These are phyloP conservation scores for Lepidurus couesii DNA, from an alignment of 1,140 invertebrate genomes.

Conservation along the genomic window DNA sequence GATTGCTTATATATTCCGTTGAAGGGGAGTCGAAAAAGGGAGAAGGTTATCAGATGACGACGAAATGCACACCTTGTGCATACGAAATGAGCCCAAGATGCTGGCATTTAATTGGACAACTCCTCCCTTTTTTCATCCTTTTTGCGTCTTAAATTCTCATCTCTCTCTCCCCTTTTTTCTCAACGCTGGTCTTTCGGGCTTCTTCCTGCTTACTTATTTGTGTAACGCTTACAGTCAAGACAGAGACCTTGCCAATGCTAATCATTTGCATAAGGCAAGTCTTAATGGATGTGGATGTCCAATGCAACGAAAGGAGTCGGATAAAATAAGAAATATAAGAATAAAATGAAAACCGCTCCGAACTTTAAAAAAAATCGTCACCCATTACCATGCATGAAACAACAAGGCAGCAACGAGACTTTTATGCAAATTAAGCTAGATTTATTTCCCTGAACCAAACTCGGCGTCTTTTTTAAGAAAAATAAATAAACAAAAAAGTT, in stretches of 20 bases:
- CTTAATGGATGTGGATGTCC: neutral
- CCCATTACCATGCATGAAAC: neutral
- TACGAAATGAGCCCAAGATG: neutral
- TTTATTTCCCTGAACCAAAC: neutral
- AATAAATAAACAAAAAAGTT: slow-evolving; percentile 32
- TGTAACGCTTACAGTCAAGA: neutral
- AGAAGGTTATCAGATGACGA: neutral
- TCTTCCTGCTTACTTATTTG: slow-evolving; percentile 1
- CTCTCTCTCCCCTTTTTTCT: too few species aligned
- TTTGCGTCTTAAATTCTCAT: too few species aligned
- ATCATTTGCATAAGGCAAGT: slow-evolving; percentile 6
- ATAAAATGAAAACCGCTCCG: neutral
- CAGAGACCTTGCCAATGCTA: slow-evolving; percentile 6
- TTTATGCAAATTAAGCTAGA: slow-evolving; percentile 6
- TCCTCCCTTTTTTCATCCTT: neutral
- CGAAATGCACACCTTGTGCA: neutral
- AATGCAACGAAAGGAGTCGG: neutral
- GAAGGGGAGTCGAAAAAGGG: neutral
- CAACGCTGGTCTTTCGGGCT: neutral
- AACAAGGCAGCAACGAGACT: slow-evolving; percentile 10
- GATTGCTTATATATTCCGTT: neutral
- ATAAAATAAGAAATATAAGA: neutral
- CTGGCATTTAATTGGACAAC: slow-evolving; percentile 17
- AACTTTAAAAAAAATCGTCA: neutral
- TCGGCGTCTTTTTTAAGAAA: neutral